These are phyloP conservation scores for Leucophenga montana DNA, from an alignment of 2,888 invertebrate species.

Conservation along the genomic window DNA sequence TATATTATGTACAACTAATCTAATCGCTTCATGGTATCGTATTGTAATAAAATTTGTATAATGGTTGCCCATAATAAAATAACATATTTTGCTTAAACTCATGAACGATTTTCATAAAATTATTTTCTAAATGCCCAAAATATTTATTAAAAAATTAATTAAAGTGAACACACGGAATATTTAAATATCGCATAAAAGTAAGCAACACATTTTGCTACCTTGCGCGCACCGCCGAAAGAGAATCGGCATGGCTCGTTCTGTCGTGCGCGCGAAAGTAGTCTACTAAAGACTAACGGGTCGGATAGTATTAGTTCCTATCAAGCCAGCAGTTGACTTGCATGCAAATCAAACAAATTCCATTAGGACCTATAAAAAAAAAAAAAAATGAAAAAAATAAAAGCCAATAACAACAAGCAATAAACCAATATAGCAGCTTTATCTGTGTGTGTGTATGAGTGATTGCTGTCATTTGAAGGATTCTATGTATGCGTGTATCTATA, in stretches of 20 bases:
- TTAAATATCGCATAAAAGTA: background rate
- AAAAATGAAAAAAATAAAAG: constrained; percentile 6
- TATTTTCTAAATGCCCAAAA: background rate
- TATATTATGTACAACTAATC: no score
- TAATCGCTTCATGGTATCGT: no score
- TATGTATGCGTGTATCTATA: constrained; percentile 8
- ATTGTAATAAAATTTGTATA: no score
- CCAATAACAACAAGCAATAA: constrained; percentile 15
- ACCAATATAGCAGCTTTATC: no score
- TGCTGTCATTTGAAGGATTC: background rate
- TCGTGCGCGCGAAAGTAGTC: no score
- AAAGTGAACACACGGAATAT: no score
- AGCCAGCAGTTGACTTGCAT: constrained; percentile 26
- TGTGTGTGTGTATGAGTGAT: no score
- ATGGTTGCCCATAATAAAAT: no score
- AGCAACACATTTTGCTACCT: background rate
- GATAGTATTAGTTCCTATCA: no score
- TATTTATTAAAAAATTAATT: no score
- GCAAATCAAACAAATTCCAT: constrained; percentile 49
- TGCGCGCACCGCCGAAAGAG: background rate
- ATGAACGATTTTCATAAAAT: no score
- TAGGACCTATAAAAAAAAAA: constrained; percentile 28
- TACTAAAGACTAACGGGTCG: background rate
- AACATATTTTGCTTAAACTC: no score
- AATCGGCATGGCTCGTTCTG: background rate